Evolutionary conservation across 2,797 vertebrate genomes (phyloP), one percentile per base, ranked within the genome.

Genomic region (Crypturellus tataupa): DNA sequence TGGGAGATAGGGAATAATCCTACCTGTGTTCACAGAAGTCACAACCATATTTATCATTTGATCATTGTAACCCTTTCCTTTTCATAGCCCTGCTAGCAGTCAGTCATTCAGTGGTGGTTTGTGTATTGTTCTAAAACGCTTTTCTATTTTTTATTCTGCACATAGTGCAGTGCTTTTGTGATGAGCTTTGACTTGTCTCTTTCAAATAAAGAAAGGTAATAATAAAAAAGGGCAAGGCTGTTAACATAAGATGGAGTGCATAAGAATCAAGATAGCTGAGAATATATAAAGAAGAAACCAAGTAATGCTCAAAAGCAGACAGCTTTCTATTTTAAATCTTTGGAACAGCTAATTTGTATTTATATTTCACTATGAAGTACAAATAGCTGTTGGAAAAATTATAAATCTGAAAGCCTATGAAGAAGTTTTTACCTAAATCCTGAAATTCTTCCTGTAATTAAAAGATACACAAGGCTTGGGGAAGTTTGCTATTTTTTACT

Each of bases 361-460:
- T 35, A 7, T n/a, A 51, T 77, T 81, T 81, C 56, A n/a, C 33
- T 78, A 40, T 12, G 21, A 75, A 79, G 9, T 21, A 10, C 25
- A 81, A 93, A 21, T 19, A 89, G 51, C 16, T 75, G 31, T 75
- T 85, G 55, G 35, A 88, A 90, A 86, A 80, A 88, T 72, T 75
- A 75, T 44, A n/a, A 81, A 67, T 2, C 1, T 24, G 59, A 85
- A 81, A 87, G 25, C 23, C 55, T 51, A 12, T 81, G n/a, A 87
- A 87, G 51, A 81, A 71, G 31, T 47, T 51, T 65, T 70, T 80
- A 84, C 19, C 62, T 80, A 69, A 93, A 91, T 19, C 14, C 15
- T 12, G 5, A 40, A 55, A 29, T 51, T 53, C 15, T 80, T 80
- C 29, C 82, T 25, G 29, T 27, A 80, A 62, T 65, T 56, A 69